These are phyloP conservation scores for Micropoecilia bifurca DNA, from an alignment of 2,797 vertebrate genomes.

Conservation along the genomic window DNA sequence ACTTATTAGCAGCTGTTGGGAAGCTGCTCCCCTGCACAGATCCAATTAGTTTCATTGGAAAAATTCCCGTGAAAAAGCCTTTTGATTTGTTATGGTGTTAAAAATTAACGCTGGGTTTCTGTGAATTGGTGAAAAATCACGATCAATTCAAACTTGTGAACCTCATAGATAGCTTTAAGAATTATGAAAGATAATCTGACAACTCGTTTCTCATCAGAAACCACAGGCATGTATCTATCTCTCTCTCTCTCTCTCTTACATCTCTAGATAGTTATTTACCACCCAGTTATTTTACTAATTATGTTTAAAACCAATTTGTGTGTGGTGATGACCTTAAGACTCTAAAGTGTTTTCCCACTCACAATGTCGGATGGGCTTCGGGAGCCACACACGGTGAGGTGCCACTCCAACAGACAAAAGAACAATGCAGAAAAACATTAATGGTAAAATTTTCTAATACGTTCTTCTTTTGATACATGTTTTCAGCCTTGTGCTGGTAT, in stretches of 20 bases:
- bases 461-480: neutral
- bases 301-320: neutral
- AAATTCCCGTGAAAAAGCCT: neutral
- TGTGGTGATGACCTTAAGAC: neutral
- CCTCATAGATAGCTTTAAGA: neutral
- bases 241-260: neutral
- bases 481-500: neutral
- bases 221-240: neutral
- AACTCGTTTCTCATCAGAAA: neutral
- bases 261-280: neutral
- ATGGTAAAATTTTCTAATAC: neutral
- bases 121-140: neutral
- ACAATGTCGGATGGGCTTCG: neutral
- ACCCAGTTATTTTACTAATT: slow-evolving; percentile 2
- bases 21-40: slow-evolving; percentile 23
- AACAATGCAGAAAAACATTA: neutral
- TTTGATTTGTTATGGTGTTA: slow-evolving; percentile 1
- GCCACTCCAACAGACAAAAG: neutral
- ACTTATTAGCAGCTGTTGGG: slow-evolving; percentile 51
- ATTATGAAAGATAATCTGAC: neutral
- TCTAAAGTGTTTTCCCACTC: neutral
- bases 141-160: neutral
- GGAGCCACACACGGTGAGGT: neutral
- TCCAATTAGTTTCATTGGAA: slow-evolving; percentile 36
- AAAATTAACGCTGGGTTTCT: neutral